These are phyloP conservation scores for Anguilla japonica DNA, from an alignment of 2,113 vertebrate species.

Conservation along the genomic window DNA sequence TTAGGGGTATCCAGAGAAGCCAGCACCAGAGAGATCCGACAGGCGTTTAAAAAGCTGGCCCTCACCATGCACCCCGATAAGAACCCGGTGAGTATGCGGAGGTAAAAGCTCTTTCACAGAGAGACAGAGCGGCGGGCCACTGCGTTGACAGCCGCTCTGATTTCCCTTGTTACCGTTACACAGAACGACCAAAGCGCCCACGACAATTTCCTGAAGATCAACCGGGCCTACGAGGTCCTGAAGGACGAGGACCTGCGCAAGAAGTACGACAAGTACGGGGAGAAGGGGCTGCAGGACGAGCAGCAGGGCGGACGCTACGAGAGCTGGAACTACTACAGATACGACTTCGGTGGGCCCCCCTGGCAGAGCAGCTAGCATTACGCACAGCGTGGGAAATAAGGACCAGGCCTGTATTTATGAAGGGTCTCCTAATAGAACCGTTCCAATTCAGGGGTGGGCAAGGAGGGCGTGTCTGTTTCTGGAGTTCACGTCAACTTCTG, in stretches of 20 bases:
- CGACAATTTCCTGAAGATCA: slow-evolving; percentile 92
- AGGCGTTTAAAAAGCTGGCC: slow-evolving; percentile 94
- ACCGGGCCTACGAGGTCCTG: slow-evolving; percentile 93
- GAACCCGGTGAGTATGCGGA: slow-evolving; percentile 83
- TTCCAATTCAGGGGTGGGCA: too few relatives aligned
- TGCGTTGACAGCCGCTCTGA: slow-evolving; percentile 61
- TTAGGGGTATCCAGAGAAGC: slow-evolving; percentile 86
- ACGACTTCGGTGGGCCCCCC: slow-evolving; percentile 86
- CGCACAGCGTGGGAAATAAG: neutral
- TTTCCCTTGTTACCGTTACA: neutral
- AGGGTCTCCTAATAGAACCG: too few relatives aligned
- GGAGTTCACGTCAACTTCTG: too few relatives aligned
- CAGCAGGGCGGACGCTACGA: slow-evolving; percentile 87
- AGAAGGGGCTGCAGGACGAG: slow-evolving; percentile 90
- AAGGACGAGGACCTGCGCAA: slow-evolving; percentile 95
- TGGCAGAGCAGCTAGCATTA: neutral
- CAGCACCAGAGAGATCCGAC: slow-evolving; percentile 90
- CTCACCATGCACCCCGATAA: slow-evolving; percentile 98
- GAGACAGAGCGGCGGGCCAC: slow-evolving; percentile 65
- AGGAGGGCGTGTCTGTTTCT: too few relatives aligned
- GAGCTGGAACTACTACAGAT: slow-evolving; percentile 95
- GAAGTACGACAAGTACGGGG: slow-evolving; percentile 98
- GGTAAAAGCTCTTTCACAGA: neutral
- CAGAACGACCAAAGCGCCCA: slow-evolving; percentile 89
- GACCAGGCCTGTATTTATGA: too few relatives aligned